Percentiles rank a stretch among this genome's conserved stretches.
These are phyloP conservation scores for Rhinogobius similis DNA, from an alignment of 2,113 vertebrate species.

Conservation along the genomic window DNA sequence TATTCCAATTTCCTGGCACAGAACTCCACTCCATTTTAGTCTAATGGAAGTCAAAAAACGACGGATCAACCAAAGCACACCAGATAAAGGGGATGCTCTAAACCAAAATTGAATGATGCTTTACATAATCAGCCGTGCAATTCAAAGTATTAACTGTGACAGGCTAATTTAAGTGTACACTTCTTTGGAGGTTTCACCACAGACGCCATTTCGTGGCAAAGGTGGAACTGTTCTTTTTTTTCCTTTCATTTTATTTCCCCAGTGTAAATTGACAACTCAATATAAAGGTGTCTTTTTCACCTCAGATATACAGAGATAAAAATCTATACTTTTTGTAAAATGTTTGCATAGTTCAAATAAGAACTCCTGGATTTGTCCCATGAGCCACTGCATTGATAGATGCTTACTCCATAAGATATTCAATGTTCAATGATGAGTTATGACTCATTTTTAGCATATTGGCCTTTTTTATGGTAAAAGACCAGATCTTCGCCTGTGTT, in stretches of 20 bases:
- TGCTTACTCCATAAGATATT: neutral
- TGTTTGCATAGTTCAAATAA: neutral
- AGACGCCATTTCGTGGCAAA: neutral
- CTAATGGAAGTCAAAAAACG: slow-evolving; percentile 63
- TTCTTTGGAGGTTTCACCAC: neutral
- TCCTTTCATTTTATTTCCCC: neutral
- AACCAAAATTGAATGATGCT: slow-evolving; percentile 31
- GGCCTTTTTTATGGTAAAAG: slow-evolving; percentile 18
- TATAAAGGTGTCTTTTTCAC: neutral
- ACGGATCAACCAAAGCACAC: slow-evolving; percentile 30
- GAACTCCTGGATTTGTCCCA: neutral
- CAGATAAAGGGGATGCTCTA: slow-evolving; percentile 40
- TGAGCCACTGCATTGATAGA: neutral
- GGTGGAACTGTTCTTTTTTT: neutral
- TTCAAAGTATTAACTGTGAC: slow-evolving; percentile 44
- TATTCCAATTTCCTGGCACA: slow-evolving; percentile 71
- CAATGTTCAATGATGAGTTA: neutral
- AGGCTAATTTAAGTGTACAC: neutral
- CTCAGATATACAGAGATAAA: too few relatives aligned
- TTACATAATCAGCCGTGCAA: slow-evolving; percentile 32
- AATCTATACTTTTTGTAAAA: neutral
- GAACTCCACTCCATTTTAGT: slow-evolving; percentile 16
- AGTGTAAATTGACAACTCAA: neutral
- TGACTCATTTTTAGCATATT: neutral
- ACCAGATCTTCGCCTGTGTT: slow-evolving; percentile 35